Base-by-base conservation (phyloP, 2,888 invertebrate genomes). In the Megamerina dolium region DNA sequence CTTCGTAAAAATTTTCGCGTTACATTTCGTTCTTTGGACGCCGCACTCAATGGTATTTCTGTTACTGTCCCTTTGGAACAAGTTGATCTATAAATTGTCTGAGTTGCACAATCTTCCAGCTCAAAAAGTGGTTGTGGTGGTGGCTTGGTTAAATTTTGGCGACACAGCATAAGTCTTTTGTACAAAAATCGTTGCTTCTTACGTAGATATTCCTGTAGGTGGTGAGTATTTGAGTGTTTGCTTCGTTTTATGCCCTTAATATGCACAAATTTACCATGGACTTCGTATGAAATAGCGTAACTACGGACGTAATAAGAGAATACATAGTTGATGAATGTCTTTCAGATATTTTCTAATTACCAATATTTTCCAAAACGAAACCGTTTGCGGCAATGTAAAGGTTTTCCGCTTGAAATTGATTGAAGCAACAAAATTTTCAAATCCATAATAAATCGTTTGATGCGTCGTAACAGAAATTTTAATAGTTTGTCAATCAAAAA, bases 391-490 rank as follows among this genome's bases (percentile, higher is more conserved):
- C 35, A 43, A 8, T 16, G 18, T 26, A 53, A 33, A 2, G 51
- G 37, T 3, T 41, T 47, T 32, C 48, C 43, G 13, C 37, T 43
- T 13, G 53, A 53, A 16, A 53, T 41, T 2, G 53, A 52, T 29
- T 49, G 43, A 8, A 53, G 26, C 19, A 55, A 41, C 20, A 53
- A 39, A 23, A 40, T 29, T 38, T 55, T 55, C 17, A 55, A 41
- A 46, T 55, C 53, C 52, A 55, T 53, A 45, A n/a, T n/a, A 26
- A 26, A 23, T 23, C 12, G 9, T 26, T 26, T 12, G 12, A 26
- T 12, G 9, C 10, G 10, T 12, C 9, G 26, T 26, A 9, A 26
- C 9, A 26, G 26, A 9, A 26, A 26, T 10, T 10, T 26, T 26
- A 1, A 2, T 10, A 26, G 10, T 26, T 26, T 26, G 10, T 10